Evolutionary conservation across 2,113 vertebrate species (phyloP), one percentile per base, ranked within the genome.

Genomic region (Semnopithecus entellus): DNA sequence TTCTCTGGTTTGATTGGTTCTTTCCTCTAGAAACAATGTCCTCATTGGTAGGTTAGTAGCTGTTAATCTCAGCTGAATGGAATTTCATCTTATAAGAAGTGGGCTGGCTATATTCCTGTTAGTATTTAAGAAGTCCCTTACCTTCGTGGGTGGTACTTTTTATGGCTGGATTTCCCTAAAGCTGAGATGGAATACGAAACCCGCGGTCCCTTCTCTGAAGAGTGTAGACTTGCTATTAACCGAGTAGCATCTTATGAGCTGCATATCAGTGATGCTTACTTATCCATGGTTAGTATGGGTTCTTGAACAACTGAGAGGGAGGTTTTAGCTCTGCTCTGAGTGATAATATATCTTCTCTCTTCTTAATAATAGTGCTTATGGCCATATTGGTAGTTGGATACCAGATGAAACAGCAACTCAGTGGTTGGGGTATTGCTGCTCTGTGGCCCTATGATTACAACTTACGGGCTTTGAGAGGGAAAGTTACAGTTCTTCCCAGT

Each of bases 271-370:
- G 90, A 90, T 81, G 92, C 86, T 30, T 98, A 97, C 70, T 93
- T 96, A 52, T 91, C 40, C 22, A 90, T 97, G 96, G 96, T 98
- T 70, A 90, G 97, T 97, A 93, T 81, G 50, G 13, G 2, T 87
- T 88, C 64, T 84, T 48, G 10, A 64, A 35, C 9, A 8, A n/a
- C 66, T 66, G 0, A 25, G 23, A 61, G 35, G 68, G 27, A 90
- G 14, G 27, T 32, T 66, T 93, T 17, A 57, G 20, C 23, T 89
- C 35, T 83, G 35, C 45, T 76, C 17, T 27, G 43, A 43, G 35
- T 27, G 27, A 78, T 64, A 50, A 23, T n/a, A 1, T 38, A 18
- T 23, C 30, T 78, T 50, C 10, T 87, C 1, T 25, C 23, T 55
- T 43, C 61, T 92, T 55, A 40, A 40, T 70, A 40, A 57, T 81